phyloP scores from a whole-genome alignment of 2,888 invertebrate species.

The Ephialtes manifestator region DNA sequence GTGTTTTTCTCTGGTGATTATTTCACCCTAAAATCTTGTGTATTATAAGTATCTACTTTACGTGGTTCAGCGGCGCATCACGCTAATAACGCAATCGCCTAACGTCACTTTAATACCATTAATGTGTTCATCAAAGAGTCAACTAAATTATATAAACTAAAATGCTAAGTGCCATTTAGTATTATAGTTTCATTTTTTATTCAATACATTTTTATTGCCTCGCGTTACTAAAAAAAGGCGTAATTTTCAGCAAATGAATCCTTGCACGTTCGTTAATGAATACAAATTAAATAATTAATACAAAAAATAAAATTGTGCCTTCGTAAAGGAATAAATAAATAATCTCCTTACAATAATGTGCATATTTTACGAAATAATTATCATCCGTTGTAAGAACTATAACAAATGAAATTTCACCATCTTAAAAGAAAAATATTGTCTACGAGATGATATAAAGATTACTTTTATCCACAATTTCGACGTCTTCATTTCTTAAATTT shows the following conservation, averaged over 20 bases:
- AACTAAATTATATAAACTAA: neutral
- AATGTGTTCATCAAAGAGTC: conserved; percentile 1
- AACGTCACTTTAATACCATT: conserved; percentile 7
- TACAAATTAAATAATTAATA: too few species aligned
- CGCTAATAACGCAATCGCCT: conserved; percentile 7
- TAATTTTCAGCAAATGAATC: neutral
- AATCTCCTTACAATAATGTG: too few species aligned
- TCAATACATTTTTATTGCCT: neutral
- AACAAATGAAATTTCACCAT: too few species aligned
- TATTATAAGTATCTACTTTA: neutral
- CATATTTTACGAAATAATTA: neutral
- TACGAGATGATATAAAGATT: neutral
- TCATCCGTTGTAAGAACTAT: too few species aligned
- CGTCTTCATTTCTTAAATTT: too few species aligned
- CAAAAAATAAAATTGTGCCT: too few species aligned
- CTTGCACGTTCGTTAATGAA: neutral
- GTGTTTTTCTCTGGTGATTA: conserved; percentile 40
- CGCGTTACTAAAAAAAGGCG: neutral
- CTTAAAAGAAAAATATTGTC: neutral
- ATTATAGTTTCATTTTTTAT: neutral
- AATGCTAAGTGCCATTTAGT: neutral
- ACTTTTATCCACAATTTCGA: neutral
- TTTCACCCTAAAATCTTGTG: conserved; percentile 21
- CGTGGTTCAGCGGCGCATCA: conserved; percentile 8
- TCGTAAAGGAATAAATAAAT: too few species aligned